Percentiles rank a stretch among this genome's conserved stretches.
Conservation (phyloP, 92 coral and sea anemone genomes). For the Epizoanthus scotinus region DNA sequence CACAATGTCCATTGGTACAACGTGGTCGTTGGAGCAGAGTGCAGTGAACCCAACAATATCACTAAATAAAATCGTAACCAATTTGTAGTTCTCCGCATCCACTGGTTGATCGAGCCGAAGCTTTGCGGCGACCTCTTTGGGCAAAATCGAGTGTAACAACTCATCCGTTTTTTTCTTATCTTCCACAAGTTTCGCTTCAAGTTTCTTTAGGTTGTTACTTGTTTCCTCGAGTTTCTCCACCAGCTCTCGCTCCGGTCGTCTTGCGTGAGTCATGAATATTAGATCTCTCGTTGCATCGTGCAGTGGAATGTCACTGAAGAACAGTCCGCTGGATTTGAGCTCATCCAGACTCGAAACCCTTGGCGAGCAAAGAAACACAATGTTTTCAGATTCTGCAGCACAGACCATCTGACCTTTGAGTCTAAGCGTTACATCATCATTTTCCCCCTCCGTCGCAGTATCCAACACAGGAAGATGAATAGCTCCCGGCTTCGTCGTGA, state of each 20-base stretch:
- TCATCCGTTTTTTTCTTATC: constrained; percentile 95
- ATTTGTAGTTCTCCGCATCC: constrained; percentile 95
- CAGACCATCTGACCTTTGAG: constrained; percentile 99
- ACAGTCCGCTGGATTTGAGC: constrained; percentile 72
- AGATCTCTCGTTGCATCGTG: constrained; percentile 99
- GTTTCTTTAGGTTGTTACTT: constrained; percentile 90
- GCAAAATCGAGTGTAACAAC: constrained; percentile 88
- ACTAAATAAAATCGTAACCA: constrained; percentile 92
- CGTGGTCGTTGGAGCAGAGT: constrained; percentile 88
- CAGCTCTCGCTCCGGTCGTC: constrained; percentile 93
- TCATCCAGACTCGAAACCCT: constrained; percentile 75
- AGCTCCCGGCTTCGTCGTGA: constrained; percentile 69
- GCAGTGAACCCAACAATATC: constrained; percentile 99
- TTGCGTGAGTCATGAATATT: constrained; percentile 93
- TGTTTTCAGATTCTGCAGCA: constrained; percentile 78
- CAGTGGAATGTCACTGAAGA: constrained; percentile 87
- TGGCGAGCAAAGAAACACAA: constrained; percentile 95
- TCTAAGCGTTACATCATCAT: constrained; percentile 56
- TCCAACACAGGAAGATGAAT: constrained; percentile 37
- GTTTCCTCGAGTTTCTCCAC: constrained; percentile 97
- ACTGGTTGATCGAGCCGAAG: constrained; percentile 91
- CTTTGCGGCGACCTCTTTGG: constrained; percentile 94
- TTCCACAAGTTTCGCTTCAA: constrained; percentile 88
- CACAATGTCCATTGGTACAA: constrained; percentile 99
- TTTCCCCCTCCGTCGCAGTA: constrained; percentile 30